These are phyloP conservation scores for Lacanobia oleracea DNA, from an alignment of 2,888 invertebrate species.

Conservation along the genomic window DNA sequence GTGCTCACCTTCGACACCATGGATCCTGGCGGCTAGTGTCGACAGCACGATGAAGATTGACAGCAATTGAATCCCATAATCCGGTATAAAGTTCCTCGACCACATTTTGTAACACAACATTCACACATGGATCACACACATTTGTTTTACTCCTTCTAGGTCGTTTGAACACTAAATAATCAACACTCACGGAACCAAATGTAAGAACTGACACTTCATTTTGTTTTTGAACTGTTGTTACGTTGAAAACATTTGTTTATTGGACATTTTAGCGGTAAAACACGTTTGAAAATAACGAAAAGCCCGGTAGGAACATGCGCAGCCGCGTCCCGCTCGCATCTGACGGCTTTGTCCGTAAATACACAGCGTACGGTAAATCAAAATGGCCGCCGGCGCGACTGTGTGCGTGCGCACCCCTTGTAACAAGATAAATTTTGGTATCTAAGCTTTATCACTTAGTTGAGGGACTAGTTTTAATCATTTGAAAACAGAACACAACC, in stretches of 20 bases:
- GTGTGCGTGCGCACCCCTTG: constrained; percentile 87
- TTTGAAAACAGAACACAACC: constrained; percentile 58
- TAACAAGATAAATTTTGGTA: constrained; percentile 70
- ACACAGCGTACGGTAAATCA: constrained; percentile 90
- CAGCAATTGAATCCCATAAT: constrained; percentile 92
- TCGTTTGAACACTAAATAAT: constrained; percentile 85
- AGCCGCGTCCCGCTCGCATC: constrained; percentile 90
- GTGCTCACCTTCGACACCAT: constrained; percentile 91
- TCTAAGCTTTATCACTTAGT: constrained; percentile 62
- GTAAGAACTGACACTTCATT: constrained; percentile 90
- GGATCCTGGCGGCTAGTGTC: constrained; percentile 86
- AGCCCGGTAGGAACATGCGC: constrained; percentile 88
- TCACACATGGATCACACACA: constrained; percentile 91
- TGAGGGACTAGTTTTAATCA: constrained; percentile 55
- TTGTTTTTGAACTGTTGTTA: constrained; percentile 88
- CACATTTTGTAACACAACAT: constrained; percentile 92
- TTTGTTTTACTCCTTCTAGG: constrained; percentile 89
- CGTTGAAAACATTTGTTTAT: constrained; percentile 82
- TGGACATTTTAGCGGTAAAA: constrained; percentile 90
- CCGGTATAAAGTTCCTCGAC: constrained; percentile 92
- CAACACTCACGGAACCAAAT: constrained; percentile 90
- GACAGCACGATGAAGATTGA: constrained; percentile 85
- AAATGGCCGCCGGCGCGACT: constrained; percentile 86
- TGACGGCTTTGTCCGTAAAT: constrained; percentile 91
- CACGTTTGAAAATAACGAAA: constrained; percentile 83